These are phyloP conservation scores for Prionace glauca DNA, from an alignment of 2,797 vertebrate genomes.

Conservation along the genomic window DNA sequence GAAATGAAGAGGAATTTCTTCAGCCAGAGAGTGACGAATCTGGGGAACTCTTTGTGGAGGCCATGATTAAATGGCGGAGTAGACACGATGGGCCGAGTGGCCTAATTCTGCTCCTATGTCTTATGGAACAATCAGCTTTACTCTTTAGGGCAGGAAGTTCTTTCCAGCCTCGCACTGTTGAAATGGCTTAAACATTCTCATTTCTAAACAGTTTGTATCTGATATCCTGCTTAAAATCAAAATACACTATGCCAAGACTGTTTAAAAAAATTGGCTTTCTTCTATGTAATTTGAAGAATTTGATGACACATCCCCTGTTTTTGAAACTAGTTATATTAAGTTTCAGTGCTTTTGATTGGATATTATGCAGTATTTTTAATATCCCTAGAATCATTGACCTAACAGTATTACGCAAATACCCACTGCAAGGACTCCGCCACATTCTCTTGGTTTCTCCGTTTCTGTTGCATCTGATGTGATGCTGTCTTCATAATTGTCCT, in stretches of 20 bases:
- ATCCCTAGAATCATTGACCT: not conserved
- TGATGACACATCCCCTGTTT: not conserved
- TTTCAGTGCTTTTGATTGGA: not conserved
- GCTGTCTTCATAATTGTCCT: too few species aligned
- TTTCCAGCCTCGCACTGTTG: not conserved
- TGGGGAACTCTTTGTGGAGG: too few species aligned
- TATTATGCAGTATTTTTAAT: not conserved
- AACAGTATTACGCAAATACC: not conserved
- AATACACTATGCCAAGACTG: not conserved
- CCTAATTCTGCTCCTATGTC: too few species aligned
- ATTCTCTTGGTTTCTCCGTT: too few species aligned
- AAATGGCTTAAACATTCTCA: not conserved
- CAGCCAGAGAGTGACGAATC: too few species aligned
- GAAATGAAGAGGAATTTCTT: too few species aligned
- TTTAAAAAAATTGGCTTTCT: not conserved
- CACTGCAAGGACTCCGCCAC: too few species aligned
- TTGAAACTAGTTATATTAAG: not conserved
- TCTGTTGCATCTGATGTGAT: too few species aligned
- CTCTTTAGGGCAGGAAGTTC: not conserved
- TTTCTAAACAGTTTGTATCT: not conserved
- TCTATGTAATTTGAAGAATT: not conserved
- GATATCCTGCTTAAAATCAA: not conserved
- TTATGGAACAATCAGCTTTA: not conserved
- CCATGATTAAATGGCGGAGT: too few species aligned
- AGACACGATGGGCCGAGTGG: too few species aligned